These are phyloP conservation scores for Neopelma chrysocephalum DNA, from an alignment of 2,797 vertebrate genomes.

Conservation along the genomic window DNA sequence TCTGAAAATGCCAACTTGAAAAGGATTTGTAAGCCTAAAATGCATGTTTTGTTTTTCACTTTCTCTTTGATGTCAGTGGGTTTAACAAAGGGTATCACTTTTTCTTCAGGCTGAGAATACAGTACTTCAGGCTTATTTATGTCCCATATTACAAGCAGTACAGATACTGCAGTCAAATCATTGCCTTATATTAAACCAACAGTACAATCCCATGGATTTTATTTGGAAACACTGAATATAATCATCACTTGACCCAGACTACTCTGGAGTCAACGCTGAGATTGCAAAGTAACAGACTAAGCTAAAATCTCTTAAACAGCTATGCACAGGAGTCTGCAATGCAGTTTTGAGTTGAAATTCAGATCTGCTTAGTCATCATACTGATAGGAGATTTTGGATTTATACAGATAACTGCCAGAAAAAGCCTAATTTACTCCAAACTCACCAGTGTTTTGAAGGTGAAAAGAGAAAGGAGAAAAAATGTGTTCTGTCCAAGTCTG, in stretches of 20 bases:
- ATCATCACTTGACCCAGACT: not conserved
- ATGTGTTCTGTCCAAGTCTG: not conserved
- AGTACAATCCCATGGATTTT: not conserved
- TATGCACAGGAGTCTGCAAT: not conserved
- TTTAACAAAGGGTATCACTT: not conserved
- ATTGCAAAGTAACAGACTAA: not conserved
- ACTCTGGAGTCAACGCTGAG: not conserved
- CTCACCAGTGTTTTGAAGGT: not conserved
- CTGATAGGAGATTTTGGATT: not conserved
- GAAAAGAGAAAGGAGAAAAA: not conserved
- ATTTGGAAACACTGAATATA: not conserved
- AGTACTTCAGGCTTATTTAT: not conserved
- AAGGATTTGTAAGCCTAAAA: not conserved
- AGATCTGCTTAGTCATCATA: conserved; percentile 34
- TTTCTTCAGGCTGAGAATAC: not conserved
- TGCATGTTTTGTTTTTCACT: not conserved
- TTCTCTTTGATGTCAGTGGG: not conserved
- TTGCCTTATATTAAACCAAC: not conserved
- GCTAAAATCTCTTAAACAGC: not conserved
- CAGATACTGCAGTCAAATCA: not conserved
- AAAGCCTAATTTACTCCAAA: not conserved
- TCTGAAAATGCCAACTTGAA: not conserved
- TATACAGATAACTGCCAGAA: not conserved
- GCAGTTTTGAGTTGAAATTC: conserved; percentile 19
- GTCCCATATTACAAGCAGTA: not conserved